Evolutionary conservation across 2,888 invertebrate species (phyloP).

Genomic region (Lycaena phlaeas): DNA sequence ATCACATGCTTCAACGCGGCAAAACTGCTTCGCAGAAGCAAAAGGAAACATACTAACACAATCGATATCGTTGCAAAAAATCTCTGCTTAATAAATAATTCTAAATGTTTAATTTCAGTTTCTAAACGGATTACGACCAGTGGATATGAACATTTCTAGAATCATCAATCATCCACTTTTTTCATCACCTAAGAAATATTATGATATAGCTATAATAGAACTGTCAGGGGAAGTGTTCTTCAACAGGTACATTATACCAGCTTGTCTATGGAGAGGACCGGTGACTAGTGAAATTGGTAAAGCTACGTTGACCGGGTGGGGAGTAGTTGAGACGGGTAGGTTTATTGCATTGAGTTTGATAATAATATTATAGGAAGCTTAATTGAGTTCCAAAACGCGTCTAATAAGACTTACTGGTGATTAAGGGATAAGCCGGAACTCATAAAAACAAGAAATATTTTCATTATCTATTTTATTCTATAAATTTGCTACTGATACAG

Average conservation of each 20-base stretch:
- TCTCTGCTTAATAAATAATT: too few relatives aligned
- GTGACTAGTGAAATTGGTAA: conserved; percentile 14
- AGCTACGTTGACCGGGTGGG: conserved; percentile 25
- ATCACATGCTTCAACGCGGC: too few relatives aligned
- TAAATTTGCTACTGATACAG: not conserved
- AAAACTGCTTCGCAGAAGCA: too few relatives aligned
- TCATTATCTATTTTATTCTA: too few relatives aligned
- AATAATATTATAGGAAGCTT: not conserved
- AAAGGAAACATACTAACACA: too few relatives aligned
- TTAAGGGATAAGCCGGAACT: too few relatives aligned
- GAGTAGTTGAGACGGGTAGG: conserved; percentile 16
- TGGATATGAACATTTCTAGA: conserved; percentile 21
- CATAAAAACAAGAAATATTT: too few relatives aligned
- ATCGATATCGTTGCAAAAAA: too few relatives aligned
- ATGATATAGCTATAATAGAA: conserved; percentile 25
- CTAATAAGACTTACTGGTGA: too few relatives aligned
- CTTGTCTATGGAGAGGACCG: conserved; percentile 21
- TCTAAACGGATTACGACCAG: conserved; percentile 8
- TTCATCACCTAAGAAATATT: conserved; percentile 21
- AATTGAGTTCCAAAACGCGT: not conserved
- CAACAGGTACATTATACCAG: conserved; percentile 20
- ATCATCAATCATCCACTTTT: conserved; percentile 25
- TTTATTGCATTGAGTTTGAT: not conserved
- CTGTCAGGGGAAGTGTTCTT: conserved; percentile 18
- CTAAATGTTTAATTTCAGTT: too few relatives aligned